Percentiles rank a stretch among this genome's conserved stretches.
Conservation (phyloP, 2,888 invertebrate species). For the Athrips mouffetella region DNA sequence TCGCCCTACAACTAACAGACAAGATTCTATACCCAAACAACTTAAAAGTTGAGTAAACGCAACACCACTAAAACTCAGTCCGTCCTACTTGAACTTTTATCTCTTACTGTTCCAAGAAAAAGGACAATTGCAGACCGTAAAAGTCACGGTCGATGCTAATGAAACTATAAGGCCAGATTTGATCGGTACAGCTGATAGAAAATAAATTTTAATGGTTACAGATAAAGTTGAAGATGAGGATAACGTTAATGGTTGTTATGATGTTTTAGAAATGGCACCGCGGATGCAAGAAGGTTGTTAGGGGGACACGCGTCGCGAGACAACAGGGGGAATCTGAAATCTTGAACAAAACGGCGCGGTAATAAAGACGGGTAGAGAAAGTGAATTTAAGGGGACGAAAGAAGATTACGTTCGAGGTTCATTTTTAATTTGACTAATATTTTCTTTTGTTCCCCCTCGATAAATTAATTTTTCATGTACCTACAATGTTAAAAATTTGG, state of each 20-base stretch:
- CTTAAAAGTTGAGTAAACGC: constrained; percentile 57
- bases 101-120: constrained; percentile 60
- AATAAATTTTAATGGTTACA: constrained; percentile 55
- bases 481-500: constrained; percentile 16
- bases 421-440: constrained; percentile 75
- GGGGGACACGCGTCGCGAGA: constrained; percentile 70
- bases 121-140: constrained; percentile 63
- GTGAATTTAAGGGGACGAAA: constrained; percentile 81
- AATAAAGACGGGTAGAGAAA: constrained; percentile 81
- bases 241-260: constrained; percentile 53
- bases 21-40: constrained; percentile 48
- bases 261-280: constrained; percentile 45
- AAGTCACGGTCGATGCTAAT: constrained; percentile 36
- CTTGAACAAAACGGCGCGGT: constrained; percentile 78
- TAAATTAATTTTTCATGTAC: constrained; percentile 32
- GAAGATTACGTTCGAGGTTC: constrained; percentile 71
- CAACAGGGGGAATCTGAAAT: constrained; percentile 74
- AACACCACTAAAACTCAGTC: constrained; percentile 61
- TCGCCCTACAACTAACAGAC: constrained; percentile 46
- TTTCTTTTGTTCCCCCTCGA: constrained; percentile 31
- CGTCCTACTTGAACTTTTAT: constrained; percentile 65
- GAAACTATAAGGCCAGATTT: constrained; percentile 23
- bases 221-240: constrained; percentile 56
- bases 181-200: constrained; percentile 43
- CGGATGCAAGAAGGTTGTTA: constrained; percentile 55